These are phyloP conservation scores for Tokudaia tokunoshimensis DNA, from an alignment of 2,797 vertebrate species.

Conservation along the genomic window DNA sequence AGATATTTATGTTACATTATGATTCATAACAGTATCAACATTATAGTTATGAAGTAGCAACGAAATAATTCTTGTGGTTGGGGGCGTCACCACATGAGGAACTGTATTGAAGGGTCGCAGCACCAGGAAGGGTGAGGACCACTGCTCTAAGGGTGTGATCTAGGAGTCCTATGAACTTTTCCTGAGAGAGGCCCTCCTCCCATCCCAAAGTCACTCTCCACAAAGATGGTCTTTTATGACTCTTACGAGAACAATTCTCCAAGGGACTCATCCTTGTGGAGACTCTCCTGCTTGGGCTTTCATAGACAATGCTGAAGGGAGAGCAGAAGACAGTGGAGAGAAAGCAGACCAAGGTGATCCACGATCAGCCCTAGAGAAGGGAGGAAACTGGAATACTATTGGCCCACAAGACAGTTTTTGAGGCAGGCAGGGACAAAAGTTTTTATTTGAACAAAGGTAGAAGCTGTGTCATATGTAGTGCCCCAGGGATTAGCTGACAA, in stretches of 20 bases:
- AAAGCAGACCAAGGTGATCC: background rate
- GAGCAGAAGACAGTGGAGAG: background rate
- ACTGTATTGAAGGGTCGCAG: background rate
- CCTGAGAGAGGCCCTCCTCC: background rate
- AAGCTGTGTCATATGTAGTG: background rate
- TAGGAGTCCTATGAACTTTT: background rate
- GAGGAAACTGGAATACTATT: too few species aligned
- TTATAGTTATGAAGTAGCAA: background rate
- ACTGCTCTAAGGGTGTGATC: background rate
- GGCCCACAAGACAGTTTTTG: background rate
- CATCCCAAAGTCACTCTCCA: background rate
- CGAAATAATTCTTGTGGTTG: background rate
- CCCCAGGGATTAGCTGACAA: background rate
- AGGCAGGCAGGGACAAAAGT: background rate
- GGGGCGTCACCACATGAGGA: background rate
- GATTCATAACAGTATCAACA: background rate
- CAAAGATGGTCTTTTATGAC: background rate
- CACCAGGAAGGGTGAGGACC: background rate
- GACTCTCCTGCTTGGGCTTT: background rate
- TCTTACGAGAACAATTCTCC: background rate
- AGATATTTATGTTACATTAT: background rate
- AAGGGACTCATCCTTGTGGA: background rate
- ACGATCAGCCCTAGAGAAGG: background rate
- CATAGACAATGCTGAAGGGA: background rate
- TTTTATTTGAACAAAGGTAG: background rate